A percentile compares a stretch with the other conserved stretches of the same genome.
phyloP scores from a whole-genome alignment of 2,797 vertebrate species.

The Mormyrus proboscirostris region DNA sequence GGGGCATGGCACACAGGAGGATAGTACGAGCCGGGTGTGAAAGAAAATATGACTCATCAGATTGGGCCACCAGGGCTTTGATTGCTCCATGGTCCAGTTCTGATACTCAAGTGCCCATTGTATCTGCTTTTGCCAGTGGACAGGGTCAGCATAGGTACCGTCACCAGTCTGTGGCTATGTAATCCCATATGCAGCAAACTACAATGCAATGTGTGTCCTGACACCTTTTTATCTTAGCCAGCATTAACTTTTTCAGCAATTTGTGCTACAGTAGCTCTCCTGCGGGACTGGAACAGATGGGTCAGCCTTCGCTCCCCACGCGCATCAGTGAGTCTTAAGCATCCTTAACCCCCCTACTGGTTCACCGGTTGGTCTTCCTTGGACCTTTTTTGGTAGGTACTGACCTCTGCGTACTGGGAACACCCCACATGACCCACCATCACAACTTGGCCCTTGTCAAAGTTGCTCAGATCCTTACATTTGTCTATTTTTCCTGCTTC shows the following conservation, averaged over 20 bases:
- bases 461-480: not conserved
- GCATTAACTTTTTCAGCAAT: not conserved
- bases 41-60: not conserved
- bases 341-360: not conserved
- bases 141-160: not conserved
- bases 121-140: not conserved
- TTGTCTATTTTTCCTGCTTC: not conserved
- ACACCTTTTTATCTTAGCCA: not conserved
- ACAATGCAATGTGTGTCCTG: not conserved
- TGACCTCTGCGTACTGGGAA: not conserved
- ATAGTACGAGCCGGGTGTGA: no score
- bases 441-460: not conserved
- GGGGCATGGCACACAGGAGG: no score
- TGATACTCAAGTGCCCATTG: not conserved
- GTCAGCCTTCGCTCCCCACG: not conserved
- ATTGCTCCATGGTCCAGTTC: not conserved
- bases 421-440: not conserved
- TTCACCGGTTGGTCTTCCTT: not conserved
- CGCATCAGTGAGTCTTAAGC: not conserved
- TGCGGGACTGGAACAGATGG: not conserved
- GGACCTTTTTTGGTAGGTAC: not conserved
- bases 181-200: not conserved
- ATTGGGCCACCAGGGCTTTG: not conserved
- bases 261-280: not conserved
- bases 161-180: not conserved